Conservation (phyloP, 2,888 invertebrate species). For the Monopis laevigella region DNA sequence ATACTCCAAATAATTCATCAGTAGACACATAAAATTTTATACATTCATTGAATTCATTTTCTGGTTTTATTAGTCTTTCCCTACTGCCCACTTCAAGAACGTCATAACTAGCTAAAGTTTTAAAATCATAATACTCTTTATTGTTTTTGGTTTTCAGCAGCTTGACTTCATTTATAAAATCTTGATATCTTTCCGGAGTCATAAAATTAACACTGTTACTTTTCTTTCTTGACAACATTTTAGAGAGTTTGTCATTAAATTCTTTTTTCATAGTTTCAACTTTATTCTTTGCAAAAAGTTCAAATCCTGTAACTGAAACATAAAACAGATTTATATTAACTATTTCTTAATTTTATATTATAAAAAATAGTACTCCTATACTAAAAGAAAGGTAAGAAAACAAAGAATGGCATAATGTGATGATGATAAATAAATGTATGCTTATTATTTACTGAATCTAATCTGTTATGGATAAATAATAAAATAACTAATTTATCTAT, state of each 20-base stretch:
- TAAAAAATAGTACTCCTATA: too few species aligned
- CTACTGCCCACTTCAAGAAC: constrained; percentile 30
- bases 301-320: too few species aligned
- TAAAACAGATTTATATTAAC: too few species aligned
- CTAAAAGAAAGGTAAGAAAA: too few species aligned
- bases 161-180: constrained; percentile 39
- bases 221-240: constrained; percentile 19
- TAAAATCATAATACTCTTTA: constrained; percentile 42
- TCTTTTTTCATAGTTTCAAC: constrained; percentile 35
- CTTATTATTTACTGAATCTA: too few species aligned
- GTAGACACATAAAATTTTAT: constrained; percentile 41
- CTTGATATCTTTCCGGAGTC: constrained; percentile 29
- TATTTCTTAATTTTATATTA: too few species aligned
- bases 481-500: too few species aligned
- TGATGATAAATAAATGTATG: too few species aligned
- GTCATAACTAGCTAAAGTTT: constrained; percentile 42
- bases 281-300: constrained; percentile 21
- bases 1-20: constrained; percentile 40
- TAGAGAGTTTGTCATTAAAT: constrained; percentile 33
- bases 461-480: too few species aligned
- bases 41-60: constrained; percentile 24
- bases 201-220: constrained; percentile 40
- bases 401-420: too few species aligned
- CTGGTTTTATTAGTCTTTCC: constrained; percentile 37
- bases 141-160: constrained; percentile 30